Percentiles rank a stretch among this genome's conserved stretches.
Evolutionary conservation across 2,113 vertebrate species (phyloP).

Genomic region (Siphamia tubifer): DNA sequence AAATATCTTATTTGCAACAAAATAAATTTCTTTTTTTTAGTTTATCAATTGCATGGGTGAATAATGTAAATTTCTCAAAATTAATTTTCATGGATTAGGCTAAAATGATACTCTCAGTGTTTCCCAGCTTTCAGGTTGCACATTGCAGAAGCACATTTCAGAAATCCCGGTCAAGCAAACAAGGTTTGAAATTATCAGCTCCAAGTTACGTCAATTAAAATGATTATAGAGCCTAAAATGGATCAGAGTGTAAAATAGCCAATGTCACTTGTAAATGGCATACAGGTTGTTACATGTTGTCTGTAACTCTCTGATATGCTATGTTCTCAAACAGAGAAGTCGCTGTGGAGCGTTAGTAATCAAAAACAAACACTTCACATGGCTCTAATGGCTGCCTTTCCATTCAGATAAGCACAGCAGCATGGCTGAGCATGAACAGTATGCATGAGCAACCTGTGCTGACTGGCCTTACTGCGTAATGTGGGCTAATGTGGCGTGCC

Average conservation of each 20-base stretch:
- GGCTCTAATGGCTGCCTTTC: constrained; percentile 11
- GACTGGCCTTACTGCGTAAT: background rate
- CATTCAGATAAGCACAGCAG: constrained; percentile 34
- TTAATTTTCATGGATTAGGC: too few species aligned
- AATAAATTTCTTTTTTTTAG: too few species aligned
- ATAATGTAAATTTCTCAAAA: too few species aligned
- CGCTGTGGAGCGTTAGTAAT: background rate
- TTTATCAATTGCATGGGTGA: too few species aligned
- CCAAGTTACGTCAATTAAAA: constrained; percentile 5
- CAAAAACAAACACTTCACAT: constrained; percentile 38
- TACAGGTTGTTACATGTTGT: background rate
- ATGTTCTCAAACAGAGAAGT: constrained; percentile 37
- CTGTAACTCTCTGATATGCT: background rate
- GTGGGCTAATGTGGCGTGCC: too few species aligned
- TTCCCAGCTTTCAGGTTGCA: too few species aligned
- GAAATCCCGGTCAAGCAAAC: constrained; percentile 1
- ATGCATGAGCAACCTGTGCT: background rate
- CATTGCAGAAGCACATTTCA: background rate
- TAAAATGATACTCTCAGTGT: too few species aligned
- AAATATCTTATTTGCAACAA: too few species aligned
- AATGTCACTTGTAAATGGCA: constrained; percentile 40
- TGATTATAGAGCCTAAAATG: constrained; percentile 6
- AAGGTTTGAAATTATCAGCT: constrained; percentile 23
- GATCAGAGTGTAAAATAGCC: constrained; percentile 3
- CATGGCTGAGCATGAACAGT: background rate